Evolutionary conservation across 2,888 invertebrate genomes (phyloP), one percentile per base, ranked within the genome.

Genomic region (Petrolisthes cinctipes): DNA sequence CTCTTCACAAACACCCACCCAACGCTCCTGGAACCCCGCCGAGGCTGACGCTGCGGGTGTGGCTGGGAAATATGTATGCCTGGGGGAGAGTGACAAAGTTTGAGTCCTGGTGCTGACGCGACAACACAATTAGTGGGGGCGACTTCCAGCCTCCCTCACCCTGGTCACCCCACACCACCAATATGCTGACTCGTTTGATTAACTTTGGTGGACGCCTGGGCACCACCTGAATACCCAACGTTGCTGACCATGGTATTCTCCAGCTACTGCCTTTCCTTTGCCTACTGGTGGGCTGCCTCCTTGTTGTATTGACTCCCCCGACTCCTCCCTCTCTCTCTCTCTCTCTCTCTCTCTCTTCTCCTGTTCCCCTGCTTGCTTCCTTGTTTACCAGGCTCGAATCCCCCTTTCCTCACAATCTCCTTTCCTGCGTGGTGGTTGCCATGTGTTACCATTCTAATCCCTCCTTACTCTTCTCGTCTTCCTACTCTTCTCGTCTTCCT

Each of bases 81-180:
- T 61, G 17, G 61, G 61, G 17, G 17, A 17, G 61, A n/a, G 71
- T n/a, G 71, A 71, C 71, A 71, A 71, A 71, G 71, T 71, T 71
- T 71, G 71, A 71, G 71, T 71, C n/a, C 37, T n/a, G 71, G 14
- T 71, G 71, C 71, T 71, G 71, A 71, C 71, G 71, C 71, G n/a
- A 71, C 71, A 71, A 71, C 20, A 71, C 71, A 71, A 71, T 71
- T 71, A 71, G 71, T 11, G 71, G 71, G 6, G 71, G 37, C 37
- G 37, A 37, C 37, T 37, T 37, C 37, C 37, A 37, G 37, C 37
- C 37, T 37, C 37, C 37, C 37, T 0, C 37, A 37, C 37, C 37
- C 37, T 2, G 2, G 37, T 37, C 37, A 37, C 37, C 37, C 37
- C 37, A 37, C n/a, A 20, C 71, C 71, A 71, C 71, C n/a, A 20